phyloP scores from a whole-genome alignment of 2,888 invertebrate species.

The Drosophila mimetica region DNA sequence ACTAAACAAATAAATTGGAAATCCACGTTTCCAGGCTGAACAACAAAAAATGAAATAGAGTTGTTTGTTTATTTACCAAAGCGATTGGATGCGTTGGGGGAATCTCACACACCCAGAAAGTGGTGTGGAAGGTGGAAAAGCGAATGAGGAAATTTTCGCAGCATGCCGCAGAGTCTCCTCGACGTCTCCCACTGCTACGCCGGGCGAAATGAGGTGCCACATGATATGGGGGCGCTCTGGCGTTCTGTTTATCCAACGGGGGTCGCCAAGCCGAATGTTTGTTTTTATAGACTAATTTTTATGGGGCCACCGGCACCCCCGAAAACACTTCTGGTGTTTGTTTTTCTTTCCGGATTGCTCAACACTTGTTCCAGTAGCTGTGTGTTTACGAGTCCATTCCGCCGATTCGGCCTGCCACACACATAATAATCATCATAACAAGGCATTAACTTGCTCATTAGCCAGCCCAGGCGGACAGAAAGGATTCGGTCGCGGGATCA shows the following conservation, averaged over 20 bases:
- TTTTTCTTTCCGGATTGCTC: constrained; percentile 66
- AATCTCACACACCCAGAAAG: constrained; percentile 44
- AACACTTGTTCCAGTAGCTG: constrained; percentile 59
- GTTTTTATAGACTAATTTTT: constrained; percentile 79
- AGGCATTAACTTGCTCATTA: constrained; percentile 76
- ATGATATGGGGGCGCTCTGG: constrained; percentile 57
- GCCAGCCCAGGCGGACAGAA: constrained; percentile 52
- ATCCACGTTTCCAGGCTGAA: constrained; percentile 5
- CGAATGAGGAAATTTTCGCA: constrained; percentile 73
- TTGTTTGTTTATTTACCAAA: constrained; percentile 67
- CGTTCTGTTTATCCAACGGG: constrained; percentile 80
- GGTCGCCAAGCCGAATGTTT: constrained; percentile 76
- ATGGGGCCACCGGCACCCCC: constrained; percentile 54
- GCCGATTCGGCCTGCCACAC: constrained; percentile 39
- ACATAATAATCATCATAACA: constrained; percentile 76
- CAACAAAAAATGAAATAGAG: constrained; percentile 40
- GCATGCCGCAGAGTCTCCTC: constrained; percentile 62
- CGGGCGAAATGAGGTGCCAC: constrained; percentile 60
- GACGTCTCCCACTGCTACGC: constrained; percentile 52
- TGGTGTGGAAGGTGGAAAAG: constrained; percentile 21
- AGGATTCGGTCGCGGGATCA: constrained; percentile 72
- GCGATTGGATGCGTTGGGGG: constrained; percentile 35
- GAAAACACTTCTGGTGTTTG: constrained; percentile 51
- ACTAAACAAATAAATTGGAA: constrained; percentile 36
- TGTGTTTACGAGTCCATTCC: constrained; percentile 47